phyloP scores from a whole-genome alignment of 2,113 vertebrate species.

The Thermophis baileyi region DNA sequence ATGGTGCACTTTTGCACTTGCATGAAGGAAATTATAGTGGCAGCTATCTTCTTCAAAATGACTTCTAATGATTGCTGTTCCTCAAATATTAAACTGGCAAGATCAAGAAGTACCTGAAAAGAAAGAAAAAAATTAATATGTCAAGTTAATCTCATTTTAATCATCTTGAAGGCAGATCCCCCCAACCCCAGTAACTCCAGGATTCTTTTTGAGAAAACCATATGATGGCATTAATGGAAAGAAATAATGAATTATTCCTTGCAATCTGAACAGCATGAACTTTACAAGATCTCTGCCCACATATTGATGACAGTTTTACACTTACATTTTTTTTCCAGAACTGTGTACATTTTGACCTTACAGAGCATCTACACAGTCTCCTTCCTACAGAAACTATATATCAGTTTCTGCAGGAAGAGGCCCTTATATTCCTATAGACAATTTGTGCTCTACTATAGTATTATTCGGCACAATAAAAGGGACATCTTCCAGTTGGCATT shows the following conservation, averaged over 20 bases:
- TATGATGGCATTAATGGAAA: background rate
- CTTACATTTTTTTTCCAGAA: background rate
- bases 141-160: background rate
- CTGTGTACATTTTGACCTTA: background rate
- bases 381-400: background rate
- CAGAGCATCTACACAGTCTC: background rate
- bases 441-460: background rate
- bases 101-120: constrained; percentile 87
- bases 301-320: background rate
- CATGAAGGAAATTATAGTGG: constrained; percentile 96
- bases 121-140: background rate
- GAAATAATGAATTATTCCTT: background rate
- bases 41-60: constrained; percentile 91
- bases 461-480: background rate
- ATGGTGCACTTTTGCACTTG: constrained; percentile 92
- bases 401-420: background rate
- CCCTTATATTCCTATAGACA: background rate
- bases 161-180: background rate
- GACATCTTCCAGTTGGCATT: background rate
- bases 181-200: background rate
- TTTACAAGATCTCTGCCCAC: background rate
- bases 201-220: background rate
- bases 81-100: constrained; percentile 96
- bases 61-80: constrained; percentile 95
- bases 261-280: background rate